A percentile compares a stretch with the other conserved stretches of the same genome.
Evolutionary conservation across 2,888 invertebrate species (phyloP).

Genomic region (Mythimna loreyi): DNA sequence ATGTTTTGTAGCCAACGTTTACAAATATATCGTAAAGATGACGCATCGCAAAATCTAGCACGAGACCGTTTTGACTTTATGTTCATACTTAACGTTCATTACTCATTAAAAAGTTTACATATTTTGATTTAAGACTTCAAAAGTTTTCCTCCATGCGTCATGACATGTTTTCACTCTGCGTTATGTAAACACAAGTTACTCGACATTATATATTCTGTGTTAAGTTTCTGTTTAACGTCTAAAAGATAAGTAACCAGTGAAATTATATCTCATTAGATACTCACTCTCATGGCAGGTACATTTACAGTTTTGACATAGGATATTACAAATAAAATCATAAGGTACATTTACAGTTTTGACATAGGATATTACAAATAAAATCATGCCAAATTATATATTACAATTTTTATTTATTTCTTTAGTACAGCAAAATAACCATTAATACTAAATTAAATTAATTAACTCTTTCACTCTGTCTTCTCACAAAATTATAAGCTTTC

Average conservation of each 20-base stretch:
- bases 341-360: too few relatives aligned
- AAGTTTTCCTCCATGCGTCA: slow-evolving; percentile 18
- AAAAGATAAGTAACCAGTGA: not conserved
- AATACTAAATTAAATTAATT: too few relatives aligned
- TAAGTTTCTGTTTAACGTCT: not conserved
- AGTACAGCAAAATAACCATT: too few relatives aligned
- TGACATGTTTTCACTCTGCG: slow-evolving; percentile 9
- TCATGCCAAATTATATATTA: too few relatives aligned
- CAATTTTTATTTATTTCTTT: too few relatives aligned
- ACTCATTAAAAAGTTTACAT: slow-evolving; percentile 24
- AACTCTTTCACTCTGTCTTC: too few relatives aligned
- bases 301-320: too few relatives aligned
- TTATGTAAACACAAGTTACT: slow-evolving; percentile 11
- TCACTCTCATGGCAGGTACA: not conserved
- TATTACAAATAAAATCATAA: too few relatives aligned
- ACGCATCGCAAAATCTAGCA: slow-evolving; percentile 1
- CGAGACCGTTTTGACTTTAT: slow-evolving; percentile 8
- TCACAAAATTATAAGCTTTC: too few relatives aligned
- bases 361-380: too few relatives aligned
- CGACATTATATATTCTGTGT: not conserved
- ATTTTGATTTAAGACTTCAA: slow-evolving; percentile 34
- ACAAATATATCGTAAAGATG: slow-evolving; percentile 9
- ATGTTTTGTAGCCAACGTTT: not conserved
- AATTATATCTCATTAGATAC: not conserved
- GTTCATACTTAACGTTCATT: not conserved